Base-by-base conservation (phyloP, 2,113 vertebrate species). In the Okapia johnstoni region DNA sequence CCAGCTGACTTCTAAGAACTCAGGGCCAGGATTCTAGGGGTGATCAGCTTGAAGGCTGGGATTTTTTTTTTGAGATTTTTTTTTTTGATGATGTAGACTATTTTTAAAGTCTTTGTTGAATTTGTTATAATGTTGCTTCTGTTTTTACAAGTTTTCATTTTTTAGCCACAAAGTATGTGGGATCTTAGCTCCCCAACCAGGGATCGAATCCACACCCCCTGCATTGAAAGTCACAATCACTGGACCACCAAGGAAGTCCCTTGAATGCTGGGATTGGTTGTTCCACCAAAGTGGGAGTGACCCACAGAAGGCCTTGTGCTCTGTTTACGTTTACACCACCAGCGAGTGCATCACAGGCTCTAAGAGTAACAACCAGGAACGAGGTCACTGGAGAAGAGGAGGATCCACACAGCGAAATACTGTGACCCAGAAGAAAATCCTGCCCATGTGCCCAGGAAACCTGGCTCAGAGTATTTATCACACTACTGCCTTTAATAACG, bases 281-380 rank as follows among this genome's bases (percentile, higher is more conserved):
- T 13, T 43, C 55, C 50, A 33, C 48, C n/a, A 43, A n/a, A 40
- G 23, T 0, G 0, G 25, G 33, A 76, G 54, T 5, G 6, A 46
- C 9, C 33, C 50, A 21, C 63, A 1, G n/a, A 76, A 76, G 26
- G 33, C 52, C 30, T 3, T 5, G 10, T n/a, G 57, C 61, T 13
- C 40, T 61, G 4, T 28, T 50, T 40, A 40, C 6, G 2, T 93
- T 43, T 55, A 54, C 2, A 63, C 40, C 55, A 66, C 10, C 28
- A n/a, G 23, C 0, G 3, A 21, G 13, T 26, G 14, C 55, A 25
- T 12, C 43, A 15, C 6, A 10, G 12, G 12, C 61, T 81, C 81
- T 83, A n/a, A 81, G 26, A 73, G 55, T 19, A 36, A 50, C 26
- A 33, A n/a, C 58, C 52, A 73, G 11, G 48, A 50, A 60, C 0